These are phyloP conservation scores for Etheostoma spectabile DNA, from an alignment of 2,113 vertebrate genomes.

Conservation along the genomic window DNA sequence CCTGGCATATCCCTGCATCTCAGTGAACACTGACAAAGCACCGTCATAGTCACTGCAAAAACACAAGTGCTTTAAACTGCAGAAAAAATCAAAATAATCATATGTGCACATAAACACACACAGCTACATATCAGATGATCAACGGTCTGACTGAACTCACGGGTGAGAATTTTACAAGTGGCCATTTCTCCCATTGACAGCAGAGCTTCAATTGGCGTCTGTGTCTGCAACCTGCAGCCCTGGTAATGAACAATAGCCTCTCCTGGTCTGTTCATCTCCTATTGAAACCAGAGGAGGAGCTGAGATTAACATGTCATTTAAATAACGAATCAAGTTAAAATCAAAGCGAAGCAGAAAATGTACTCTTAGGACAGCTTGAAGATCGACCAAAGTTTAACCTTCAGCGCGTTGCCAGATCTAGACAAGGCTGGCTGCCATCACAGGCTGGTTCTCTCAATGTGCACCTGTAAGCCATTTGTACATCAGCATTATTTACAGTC, in stretches of 20 bases:
- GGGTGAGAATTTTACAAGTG: slow-evolving; percentile 91
- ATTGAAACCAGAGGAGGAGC: not conserved
- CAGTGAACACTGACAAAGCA: slow-evolving; percentile 89
- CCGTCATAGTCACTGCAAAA: slow-evolving; percentile 86
- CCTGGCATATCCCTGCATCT: slow-evolving; percentile 88
- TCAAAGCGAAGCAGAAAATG: not conserved
- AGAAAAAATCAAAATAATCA: not conserved
- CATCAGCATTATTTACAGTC: slow-evolving; percentile 23
- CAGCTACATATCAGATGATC: not conserved
- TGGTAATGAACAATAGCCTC: slow-evolving; percentile 90
- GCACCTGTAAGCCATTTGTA: slow-evolving; percentile 83
- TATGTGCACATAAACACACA: not conserved
- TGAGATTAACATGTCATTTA: not conserved
- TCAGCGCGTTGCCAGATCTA: slow-evolving; percentile 92
- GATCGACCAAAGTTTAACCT: slow-evolving; percentile 75
- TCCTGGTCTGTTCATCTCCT: slow-evolving; percentile 90
- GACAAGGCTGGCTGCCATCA: slow-evolving; percentile 91
- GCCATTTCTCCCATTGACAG: slow-evolving; percentile 89
- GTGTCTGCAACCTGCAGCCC: slow-evolving; percentile 87
- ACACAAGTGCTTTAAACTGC: slow-evolving; percentile 14
- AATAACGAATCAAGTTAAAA: not conserved
- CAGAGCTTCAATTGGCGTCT: slow-evolving; percentile 87
- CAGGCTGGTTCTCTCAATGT: slow-evolving; percentile 92
- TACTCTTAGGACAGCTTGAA: not conserved
- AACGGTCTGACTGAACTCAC: slow-evolving; percentile 71